These are phyloP conservation scores for Hippocampus mohnikei DNA, from an alignment of 2,113 vertebrate species.

Conservation along the genomic window DNA sequence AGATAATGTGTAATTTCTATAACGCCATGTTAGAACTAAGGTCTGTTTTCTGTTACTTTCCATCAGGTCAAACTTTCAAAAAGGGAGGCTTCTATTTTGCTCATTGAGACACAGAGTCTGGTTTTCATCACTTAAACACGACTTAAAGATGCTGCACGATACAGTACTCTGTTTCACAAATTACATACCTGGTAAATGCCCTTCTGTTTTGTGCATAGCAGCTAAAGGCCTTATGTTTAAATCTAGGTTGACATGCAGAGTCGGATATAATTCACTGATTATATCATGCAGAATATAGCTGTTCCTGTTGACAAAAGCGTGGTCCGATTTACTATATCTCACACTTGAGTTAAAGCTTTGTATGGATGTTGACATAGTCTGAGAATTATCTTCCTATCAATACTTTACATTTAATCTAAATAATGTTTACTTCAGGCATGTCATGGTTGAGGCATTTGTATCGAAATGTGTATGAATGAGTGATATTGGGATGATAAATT, in stretches of 20 bases:
- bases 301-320: slow-evolving; percentile 8
- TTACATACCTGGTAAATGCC: slow-evolving; percentile 5
- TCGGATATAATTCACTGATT: slow-evolving; percentile 18
- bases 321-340: not conserved
- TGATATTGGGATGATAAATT: too few relatives aligned
- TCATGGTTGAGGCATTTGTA: too few relatives aligned
- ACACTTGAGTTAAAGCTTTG: not conserved
- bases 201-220: slow-evolving; percentile 19
- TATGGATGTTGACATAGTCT: not conserved
- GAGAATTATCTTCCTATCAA: not conserved
- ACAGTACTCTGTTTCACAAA: slow-evolving; percentile 24
- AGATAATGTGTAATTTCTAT: not conserved
- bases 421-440: not conserved
- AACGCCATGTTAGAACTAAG: not conserved
- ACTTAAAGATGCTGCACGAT: slow-evolving; percentile 20
- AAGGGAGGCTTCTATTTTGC: not conserved
- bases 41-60: not conserved
- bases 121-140: slow-evolving; percentile 28
- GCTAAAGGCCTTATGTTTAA: slow-evolving; percentile 12
- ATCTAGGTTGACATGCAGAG: slow-evolving; percentile 9
- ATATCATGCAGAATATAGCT: slow-evolving; percentile 34
- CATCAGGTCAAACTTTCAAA: not conserved
- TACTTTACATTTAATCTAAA: not conserved
- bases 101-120: slow-evolving; percentile 2
- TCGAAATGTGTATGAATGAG: too few relatives aligned